Evolutionary conservation across 2,797 vertebrate species (phyloP).

Genomic region (Telmatherina bonti): DNA sequence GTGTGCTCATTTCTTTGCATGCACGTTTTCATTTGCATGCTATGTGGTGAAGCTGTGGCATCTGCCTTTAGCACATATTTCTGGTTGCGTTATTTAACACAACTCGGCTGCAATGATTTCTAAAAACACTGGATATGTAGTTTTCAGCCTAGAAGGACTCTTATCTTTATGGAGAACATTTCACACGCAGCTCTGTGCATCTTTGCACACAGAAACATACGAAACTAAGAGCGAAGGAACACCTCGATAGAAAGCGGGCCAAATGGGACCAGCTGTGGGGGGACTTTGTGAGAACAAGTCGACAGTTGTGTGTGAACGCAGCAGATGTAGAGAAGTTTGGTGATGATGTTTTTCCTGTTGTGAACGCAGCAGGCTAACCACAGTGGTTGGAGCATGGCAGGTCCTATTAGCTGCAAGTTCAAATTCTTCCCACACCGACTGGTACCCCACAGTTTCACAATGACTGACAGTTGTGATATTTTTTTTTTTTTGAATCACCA

Average conservation of each 20-base stretch:
- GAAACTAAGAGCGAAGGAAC: conserved; percentile 21
- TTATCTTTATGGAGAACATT: background rate
- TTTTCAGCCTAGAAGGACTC: background rate
- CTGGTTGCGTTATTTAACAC: conserved; percentile 7
- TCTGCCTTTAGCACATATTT: background rate
- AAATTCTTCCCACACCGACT: conserved; percentile 40
- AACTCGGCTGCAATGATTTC: conserved; percentile 7
- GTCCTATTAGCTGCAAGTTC: conserved; percentile 69
- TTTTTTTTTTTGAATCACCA: conserved; percentile 13
- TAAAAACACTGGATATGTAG: conserved; percentile 1
- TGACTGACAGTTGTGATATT: conserved; percentile 54
- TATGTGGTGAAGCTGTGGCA: conserved; percentile 20
- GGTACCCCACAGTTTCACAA: conserved; percentile 65
- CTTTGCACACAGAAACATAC: conserved; percentile 10
- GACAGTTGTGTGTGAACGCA: conserved; percentile 55
- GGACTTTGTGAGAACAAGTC: conserved; percentile 61
- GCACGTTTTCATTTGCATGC: conserved; percentile 1
- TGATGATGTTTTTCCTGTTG: conserved; percentile 60
- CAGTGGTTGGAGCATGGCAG: conserved; percentile 46
- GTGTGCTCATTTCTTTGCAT: background rate
- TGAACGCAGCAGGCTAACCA: conserved; percentile 52
- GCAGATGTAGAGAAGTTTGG: conserved; percentile 56
- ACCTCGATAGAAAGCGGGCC: conserved; percentile 26
- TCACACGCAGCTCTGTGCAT: background rate
- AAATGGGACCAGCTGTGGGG: conserved; percentile 56